Base-by-base conservation (phyloP, 2,888 invertebrate species). In the Xestobium rufovillosum region DNA sequence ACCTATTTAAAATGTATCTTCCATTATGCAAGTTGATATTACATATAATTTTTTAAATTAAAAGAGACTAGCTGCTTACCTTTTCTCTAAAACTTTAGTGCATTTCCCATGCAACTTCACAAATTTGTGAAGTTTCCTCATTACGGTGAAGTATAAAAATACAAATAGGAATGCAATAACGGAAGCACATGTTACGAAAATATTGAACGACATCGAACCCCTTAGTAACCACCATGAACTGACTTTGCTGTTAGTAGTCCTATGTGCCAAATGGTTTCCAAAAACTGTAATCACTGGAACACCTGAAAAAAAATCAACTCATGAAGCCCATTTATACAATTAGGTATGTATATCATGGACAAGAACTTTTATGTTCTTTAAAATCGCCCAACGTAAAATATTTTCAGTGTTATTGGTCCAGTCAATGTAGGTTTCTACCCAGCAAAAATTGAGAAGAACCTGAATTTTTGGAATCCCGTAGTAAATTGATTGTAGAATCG, bases 141-240 rank as follows among this genome's bases (percentile, higher is more conserved):
- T 71, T 14, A 83, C 78, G 50, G 78, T 79, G 49, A 76, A 66
- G 44, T 81, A 79, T 35, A 86, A 69, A 34, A 81, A 73, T 27
- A 77, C 64, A 55, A 83, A 83, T 31, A 86, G 71, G 19, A 75
- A 59, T 25, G 79, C 69, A 52, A 86, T 76, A 39, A 84, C 70
- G 16, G 74, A 72, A 47, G 80, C 76, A 38, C 83, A 83, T 33
- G 74, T 76, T 15, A 76, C 70, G 57, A 80, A 82, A 49, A 82
- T 78, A 43, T 72, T 70, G 53, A 78, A 79, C 35, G 80, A 70
- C 11, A 73, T 64, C 13, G 72, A 71, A 14, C 69, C 70, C 34
- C 68, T 66, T 42, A 75, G 69, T 44, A 80, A 61, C 78, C 80
- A 80, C 80, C 80, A 80, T 30, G 76, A 73, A 25, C 66, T 72